Evolutionary conservation across 2,888 invertebrate genomes (phyloP), one percentile per base, ranked within the genome.

Genomic region (Ichneumoninae sp.): DNA sequence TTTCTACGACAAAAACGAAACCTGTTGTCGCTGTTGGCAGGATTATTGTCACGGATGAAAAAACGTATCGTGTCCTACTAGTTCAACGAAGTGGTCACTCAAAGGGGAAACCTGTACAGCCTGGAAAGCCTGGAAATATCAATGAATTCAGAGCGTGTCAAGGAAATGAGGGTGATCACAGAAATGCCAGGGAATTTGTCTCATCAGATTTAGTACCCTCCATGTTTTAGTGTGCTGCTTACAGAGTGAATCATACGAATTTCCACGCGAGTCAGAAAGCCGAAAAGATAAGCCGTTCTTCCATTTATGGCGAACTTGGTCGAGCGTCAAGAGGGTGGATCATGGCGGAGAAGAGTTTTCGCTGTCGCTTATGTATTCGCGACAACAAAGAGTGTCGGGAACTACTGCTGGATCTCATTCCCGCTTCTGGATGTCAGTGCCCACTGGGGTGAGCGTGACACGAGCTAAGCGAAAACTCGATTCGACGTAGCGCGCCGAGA

Each of bases 401-500:
- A 47, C 57, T 80, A 71, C 54, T 71, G 72, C 68, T 68, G 76
- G 74, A 75, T 66, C 57, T 71, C 76, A 54, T 66, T 19, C 47
- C 66, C 7, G 8, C 26, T 26, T 47, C 26, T n/a, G 13, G 36
- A 33, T 33, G 60, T 10, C 47, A 50, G 19, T 65, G 36, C 52
- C 36, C 22, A 16, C 16, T 22, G 52, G 13, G 16, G 47, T 62
- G 74, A 33, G 22, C 50, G 33, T 75, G 75, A 74, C 50, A 30
- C n/a, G 19, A 6, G 30, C n/a, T 19, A 19, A 7, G 36, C 26
- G 33, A 75, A 10, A 52, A 52, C 22, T 40, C 52, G 52, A 50
- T 50, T 57, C 22, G 33, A 78, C n/a, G 62, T 62, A 60, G 40
- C 8, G 40, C n/a, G 22, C 19, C 7, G 30, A 26, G 22, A 33